Base-by-base conservation (phyloP, 2,797 vertebrate species). In the Apogon talboti region DNA sequence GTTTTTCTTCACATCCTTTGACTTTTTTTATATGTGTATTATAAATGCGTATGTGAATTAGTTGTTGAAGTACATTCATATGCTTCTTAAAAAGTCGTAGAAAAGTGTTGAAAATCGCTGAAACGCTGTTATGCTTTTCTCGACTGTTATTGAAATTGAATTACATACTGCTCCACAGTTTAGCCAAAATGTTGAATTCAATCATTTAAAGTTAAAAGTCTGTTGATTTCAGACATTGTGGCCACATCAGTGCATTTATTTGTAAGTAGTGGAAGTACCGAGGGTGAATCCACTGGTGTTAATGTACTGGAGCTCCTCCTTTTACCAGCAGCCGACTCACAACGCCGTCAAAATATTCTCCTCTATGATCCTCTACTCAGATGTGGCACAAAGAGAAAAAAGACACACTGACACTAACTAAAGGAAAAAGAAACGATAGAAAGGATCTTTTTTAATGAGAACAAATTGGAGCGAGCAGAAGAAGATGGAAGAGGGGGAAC, bases 371-470 rank as follows among this genome's bases (percentile, higher is more conserved):
- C 2, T 59, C 46, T 50, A 2, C 21, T 59, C 18, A 19, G 13
- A 58, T 28, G 52, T 44, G 64, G 46, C 11, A 16, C 45, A 18
- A 76, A 35, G 66, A 66, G 63, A 60, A 59, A 33, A 14, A 16
- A 38, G 45, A 65, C 50, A 51, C 45, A 73, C 61, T 52, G 59
- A 37, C 48, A 24, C 48, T 19, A 46, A 66, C 49, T 44, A 35
- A 66, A 65, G 51, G 18, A 47, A 52, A 58, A 38, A 52, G 24
- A 38, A 67, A 53, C 19, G 66, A 60, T 7, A 42, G 47, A 65
- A 79, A 71, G 55, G 55, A 77, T 82, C 68, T 42, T 41, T 15
- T 71, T 62, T 82, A 87, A 83, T 81, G 63, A 82, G 80, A 51
- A 74, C 76, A 88, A 87, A 88, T 82, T 75, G 66, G 71, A 64